Evolutionary conservation across 2,888 invertebrate genomes (phyloP), one percentile per base, ranked within the genome.

Genomic region (Labia minor): DNA sequence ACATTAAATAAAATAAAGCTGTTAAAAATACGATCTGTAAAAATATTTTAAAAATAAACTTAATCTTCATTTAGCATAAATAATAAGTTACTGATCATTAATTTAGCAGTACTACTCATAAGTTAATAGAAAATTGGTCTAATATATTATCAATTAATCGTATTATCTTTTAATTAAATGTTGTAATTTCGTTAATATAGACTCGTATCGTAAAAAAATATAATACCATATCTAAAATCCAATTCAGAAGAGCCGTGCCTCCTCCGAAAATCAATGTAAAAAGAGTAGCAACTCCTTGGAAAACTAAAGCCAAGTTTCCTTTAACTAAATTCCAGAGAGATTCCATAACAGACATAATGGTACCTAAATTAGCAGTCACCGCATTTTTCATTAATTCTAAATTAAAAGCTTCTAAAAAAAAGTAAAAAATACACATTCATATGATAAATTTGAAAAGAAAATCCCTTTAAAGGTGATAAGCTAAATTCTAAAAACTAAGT

Each of bases 1-100:
- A 93, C 70, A 99, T 81, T 65, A 99, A 82, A 78, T 98, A 99
- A 80, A 97, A 99, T 6, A 99, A 81, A 0, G 97, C 93, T 1
- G 98, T 97, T 75, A 98, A 86, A 79, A 99, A 99, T 19, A 99
- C 94, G 70, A 97, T 87, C 96, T 96, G 76, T 2, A 78, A 79
- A 66, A 49, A 65, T 61, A 68, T 6, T 26, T 26, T 3, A 6
- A 26, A 26, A 6, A 6, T 26, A 26, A 26, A 26, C 26, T 66
- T 63, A 61, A 68, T 61, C 3, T 10, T 65, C 65, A 37, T 64
- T 21, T 21, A 21, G 26, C 37, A 33, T 19, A 66, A n/a, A n/a
- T n/a, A n/a, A n/a, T n/a, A n/a, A n/a, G n/a, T n/a, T n/a, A n/a
- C n/a, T n/a, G n/a, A n/a, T n/a, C n/a, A n/a, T n/a, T n/a, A n/a